These are phyloP conservation scores for Lasiurus cinereus DNA, from an alignment of 2,113 vertebrate genomes.

Conservation along the genomic window DNA sequence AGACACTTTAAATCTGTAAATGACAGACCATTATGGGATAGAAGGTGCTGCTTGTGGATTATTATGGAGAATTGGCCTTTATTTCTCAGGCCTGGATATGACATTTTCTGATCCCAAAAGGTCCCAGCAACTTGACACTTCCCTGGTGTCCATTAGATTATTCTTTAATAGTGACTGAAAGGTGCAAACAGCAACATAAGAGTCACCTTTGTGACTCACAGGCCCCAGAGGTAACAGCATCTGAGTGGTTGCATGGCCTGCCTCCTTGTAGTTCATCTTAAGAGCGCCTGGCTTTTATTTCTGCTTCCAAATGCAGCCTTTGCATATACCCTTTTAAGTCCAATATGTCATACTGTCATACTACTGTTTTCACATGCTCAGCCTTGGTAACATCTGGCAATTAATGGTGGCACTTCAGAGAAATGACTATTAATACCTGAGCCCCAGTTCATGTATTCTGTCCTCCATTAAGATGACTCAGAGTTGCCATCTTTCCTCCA, in stretches of 20 bases:
- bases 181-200: background rate
- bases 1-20: slow-evolving; percentile 56
- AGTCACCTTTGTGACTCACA: background rate
- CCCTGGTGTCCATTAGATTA: slow-evolving; percentile 53
- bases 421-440: background rate
- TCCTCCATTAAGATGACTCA: background rate
- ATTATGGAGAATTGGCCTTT: slow-evolving; percentile 25
- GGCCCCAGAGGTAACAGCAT: background rate
- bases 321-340: background rate
- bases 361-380: slow-evolving; percentile 14
- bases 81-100: slow-evolving; percentile 57
- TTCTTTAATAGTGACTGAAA: slow-evolving; percentile 33
- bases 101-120: background rate
- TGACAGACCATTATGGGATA: slow-evolving; percentile 43
- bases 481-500: background rate
- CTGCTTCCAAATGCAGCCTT: background rate
- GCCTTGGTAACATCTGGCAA: background rate
- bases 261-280: background rate
- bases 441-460: background rate
- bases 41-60: slow-evolving; percentile 54
- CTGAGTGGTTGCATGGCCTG: background rate
- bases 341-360: background rate
- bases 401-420: background rate
- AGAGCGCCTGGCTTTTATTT: background rate
- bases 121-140: background rate